Evolutionary conservation across 1,140 invertebrate genomes (phyloP), one percentile per base, ranked within the genome.

Genomic region (Drosophila guanche): DNA sequence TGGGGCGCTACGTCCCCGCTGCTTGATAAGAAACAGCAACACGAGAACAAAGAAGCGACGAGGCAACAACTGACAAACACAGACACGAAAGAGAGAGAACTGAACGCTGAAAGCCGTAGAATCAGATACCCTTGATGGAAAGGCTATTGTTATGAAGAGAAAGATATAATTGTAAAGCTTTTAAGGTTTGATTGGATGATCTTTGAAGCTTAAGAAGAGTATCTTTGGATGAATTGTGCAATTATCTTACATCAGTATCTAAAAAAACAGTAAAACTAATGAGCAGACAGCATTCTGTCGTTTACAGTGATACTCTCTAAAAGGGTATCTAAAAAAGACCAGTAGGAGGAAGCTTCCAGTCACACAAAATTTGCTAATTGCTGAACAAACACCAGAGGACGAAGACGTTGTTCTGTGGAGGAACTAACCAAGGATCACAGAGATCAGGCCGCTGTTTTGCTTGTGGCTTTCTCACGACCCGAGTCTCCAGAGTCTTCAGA

Each of bases 381-480:
- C 37, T 59, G 69, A 20, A 27, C 47, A 74, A 73, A 74, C 47
- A 63, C 25, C 29, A 29, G 47, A 33, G 27, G 45, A 46, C 47
- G 3, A n/a, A 37, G 48, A 37, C 63, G 69, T 20, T 22, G 29
- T 55, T 68, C 62, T 10, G 50, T 16, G 14, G 29, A 25, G 33
- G 33, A 37, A 37, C 33, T 37, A 37, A 37, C 23, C 5, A n/a
- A 65, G 76, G 76, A 72, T 72, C 79, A 63, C 43, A 60, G 58
- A 60, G 60, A 70, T 81, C 67, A 53, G 45, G 50, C 62, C 66
- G 76, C 57, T 37, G 45, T 40, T 37, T 12, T 3, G 10, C 33
- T 37, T 4, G 10, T 12, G 33, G 10, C 61, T 60, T 84, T 84
- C 79, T 85, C 79, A 84, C 79, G 79, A 58, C 78, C 16, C 23